Conservation (phyloP, 2,113 vertebrate genomes). For the Progne subis region DNA sequence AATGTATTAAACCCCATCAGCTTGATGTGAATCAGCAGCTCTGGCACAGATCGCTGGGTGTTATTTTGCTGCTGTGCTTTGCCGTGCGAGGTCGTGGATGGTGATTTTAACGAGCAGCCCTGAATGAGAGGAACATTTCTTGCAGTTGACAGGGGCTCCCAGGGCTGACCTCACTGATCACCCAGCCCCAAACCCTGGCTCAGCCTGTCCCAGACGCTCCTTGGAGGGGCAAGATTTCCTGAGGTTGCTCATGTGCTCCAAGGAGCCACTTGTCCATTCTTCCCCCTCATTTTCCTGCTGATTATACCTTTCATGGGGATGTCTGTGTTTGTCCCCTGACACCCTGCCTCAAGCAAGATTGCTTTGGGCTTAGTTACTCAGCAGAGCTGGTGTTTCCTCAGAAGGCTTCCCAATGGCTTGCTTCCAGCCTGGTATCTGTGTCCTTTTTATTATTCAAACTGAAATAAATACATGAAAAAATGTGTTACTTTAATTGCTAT, state of each 20-base stretch:
- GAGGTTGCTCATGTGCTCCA: neutral
- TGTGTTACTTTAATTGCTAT: neutral
- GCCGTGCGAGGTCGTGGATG: fast-evolving
- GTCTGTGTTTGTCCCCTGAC: neutral
- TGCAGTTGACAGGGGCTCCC: neutral
- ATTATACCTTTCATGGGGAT: fast-evolving
- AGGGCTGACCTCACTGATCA: neutral
- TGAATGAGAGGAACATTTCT: neutral
- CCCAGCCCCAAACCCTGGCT: neutral
- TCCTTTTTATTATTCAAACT: neutral
- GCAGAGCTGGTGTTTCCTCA: neutral
- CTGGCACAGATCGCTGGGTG: fast-evolving
- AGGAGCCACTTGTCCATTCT: fast-evolving
- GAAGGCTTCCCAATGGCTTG: neutral
- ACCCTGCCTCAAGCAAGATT: neutral
- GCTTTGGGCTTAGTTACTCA: neutral
- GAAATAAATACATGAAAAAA: neutral
- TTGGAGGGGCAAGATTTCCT: neutral
- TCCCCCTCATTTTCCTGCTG: fast-evolving
- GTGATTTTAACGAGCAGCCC: neutral
- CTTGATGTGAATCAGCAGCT: neutral
- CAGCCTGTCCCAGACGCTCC: neutral
- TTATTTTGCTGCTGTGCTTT: neutral
- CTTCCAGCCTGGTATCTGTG: neutral
- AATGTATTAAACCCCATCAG: neutral